Percentiles rank a stretch among this genome's conserved stretches.
Conservation (phyloP, 1,140 invertebrate species). For the Gonatopus flavifemur region DNA sequence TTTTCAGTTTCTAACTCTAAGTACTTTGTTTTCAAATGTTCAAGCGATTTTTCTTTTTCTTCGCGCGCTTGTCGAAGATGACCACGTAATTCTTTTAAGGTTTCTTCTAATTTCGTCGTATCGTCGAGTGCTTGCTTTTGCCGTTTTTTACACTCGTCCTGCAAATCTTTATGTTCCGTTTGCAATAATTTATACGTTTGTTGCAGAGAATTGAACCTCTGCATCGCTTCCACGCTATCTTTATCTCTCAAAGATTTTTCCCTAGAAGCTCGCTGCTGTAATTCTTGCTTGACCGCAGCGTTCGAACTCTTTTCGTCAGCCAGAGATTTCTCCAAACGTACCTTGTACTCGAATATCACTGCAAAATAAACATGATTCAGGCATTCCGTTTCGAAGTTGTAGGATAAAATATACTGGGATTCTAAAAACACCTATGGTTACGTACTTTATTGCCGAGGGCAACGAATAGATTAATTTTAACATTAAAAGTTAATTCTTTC, state of each 20-base stretch:
- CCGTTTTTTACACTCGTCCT: conserved; percentile 46
- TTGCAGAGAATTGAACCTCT: conserved; percentile 55
- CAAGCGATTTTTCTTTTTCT: conserved; percentile 43
- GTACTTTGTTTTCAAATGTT: conserved; percentile 49
- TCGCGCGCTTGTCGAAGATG: conserved; percentile 35
- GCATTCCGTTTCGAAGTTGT: neutral
- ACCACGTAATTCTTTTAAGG: conserved; percentile 35
- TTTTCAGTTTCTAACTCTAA: conserved; percentile 40
- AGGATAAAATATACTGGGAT: neutral
- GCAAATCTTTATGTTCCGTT: conserved; percentile 46
- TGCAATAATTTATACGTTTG: conserved; percentile 55
- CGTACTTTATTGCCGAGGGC: no score
- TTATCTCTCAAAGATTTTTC: conserved; percentile 57
- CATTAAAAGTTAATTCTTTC: no score
- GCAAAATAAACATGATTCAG: conserved; percentile 23
- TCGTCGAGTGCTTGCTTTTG: conserved; percentile 41
- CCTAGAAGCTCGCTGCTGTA: conserved; percentile 50
- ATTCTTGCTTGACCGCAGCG: conserved; percentile 52
- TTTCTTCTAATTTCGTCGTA: conserved; percentile 28
- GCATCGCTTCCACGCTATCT: conserved; percentile 54
- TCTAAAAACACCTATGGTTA: no score
- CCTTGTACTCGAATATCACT: conserved; percentile 61
- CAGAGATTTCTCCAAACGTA: conserved; percentile 56
- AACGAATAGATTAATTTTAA: no score
- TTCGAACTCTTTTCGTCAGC: conserved; percentile 59